These are phyloP conservation scores for Brachionus sp. DNA, from an alignment of 1,140 invertebrate species.

Conservation along the genomic window DNA sequence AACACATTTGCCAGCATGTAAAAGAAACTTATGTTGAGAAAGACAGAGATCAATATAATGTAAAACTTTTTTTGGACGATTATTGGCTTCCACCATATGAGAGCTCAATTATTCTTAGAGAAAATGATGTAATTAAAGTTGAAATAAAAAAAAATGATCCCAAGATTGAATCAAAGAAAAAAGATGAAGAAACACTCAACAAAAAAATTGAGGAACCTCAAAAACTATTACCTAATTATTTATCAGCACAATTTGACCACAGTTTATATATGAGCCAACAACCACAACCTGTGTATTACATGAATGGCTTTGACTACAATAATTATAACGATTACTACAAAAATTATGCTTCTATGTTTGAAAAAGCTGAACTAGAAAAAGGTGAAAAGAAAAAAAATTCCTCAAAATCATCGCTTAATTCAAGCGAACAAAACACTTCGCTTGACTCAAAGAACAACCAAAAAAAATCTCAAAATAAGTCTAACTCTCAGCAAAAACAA, in stretches of 20 bases:
- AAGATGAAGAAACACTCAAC: neutral
- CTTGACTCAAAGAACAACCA: neutral
- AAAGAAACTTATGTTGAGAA: neutral
- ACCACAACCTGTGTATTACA: neutral
- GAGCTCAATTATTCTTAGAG: neutral
- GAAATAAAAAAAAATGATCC: neutral
- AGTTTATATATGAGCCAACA: neutral
- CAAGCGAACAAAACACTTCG: neutral
- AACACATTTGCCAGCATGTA: conserved; percentile 18
- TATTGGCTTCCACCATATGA: conserved; percentile 37
- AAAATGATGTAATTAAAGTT: conserved; percentile 32
- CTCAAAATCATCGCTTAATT: neutral
- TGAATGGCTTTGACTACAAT: neutral
- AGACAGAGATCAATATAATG: neutral
- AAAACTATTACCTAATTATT: neutral
- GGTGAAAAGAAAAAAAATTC: neutral
- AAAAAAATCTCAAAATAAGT: neutral
- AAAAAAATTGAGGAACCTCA: neutral
- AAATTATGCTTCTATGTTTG: neutral
- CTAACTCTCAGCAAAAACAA: neutral
- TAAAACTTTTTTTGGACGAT: conserved; percentile 25
- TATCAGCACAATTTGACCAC: neutral
- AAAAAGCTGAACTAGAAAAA: neutral
- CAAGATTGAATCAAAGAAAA: neutral
- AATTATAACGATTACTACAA: neutral